A percentile compares a stretch with the other conserved stretches of the same genome.
phyloP scores from a whole-genome alignment of 2,888 invertebrate species.

The Odontomyia ornata region DNA sequence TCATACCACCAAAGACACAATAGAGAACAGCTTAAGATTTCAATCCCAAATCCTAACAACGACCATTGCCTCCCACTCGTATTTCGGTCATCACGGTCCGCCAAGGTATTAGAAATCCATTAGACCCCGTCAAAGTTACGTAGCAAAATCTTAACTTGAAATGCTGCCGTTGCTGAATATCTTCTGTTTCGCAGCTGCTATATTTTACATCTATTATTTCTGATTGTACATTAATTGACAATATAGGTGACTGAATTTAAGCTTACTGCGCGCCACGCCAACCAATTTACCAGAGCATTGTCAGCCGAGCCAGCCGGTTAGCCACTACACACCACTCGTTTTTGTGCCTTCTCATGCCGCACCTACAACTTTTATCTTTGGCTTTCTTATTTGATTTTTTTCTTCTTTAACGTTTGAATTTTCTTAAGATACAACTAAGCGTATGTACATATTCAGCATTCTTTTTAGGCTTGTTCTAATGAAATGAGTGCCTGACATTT shows the following conservation, averaged over 20 bases:
- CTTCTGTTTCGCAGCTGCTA: conserved; percentile 11
- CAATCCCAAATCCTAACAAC: too few relatives aligned
- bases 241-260: conserved; percentile 47
- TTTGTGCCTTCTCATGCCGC: conserved; percentile 23
- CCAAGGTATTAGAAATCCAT: conserved; percentile 9
- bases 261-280: conserved; percentile 17
- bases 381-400: conserved; percentile 25
- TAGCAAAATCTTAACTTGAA: too few relatives aligned
- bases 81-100: too few relatives aligned
- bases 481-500: too few relatives aligned
- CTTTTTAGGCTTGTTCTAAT: too few relatives aligned
- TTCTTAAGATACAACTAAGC: too few relatives aligned
- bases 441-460: too few relatives aligned
- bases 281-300: too few relatives aligned
- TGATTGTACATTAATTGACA: conserved; percentile 49
- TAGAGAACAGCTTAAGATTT: too few relatives aligned
- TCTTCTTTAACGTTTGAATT: neutral
- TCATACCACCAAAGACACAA: too few relatives aligned
- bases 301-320: too few relatives aligned
- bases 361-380: conserved; percentile 50
- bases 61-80: too few relatives aligned
- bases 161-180: neutral
- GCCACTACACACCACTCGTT: neutral
- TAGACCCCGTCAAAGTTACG: neutral
- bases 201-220: conserved; percentile 44